Conservation (phyloP, 2,113 vertebrate species). For the Bufo bufo region DNA sequence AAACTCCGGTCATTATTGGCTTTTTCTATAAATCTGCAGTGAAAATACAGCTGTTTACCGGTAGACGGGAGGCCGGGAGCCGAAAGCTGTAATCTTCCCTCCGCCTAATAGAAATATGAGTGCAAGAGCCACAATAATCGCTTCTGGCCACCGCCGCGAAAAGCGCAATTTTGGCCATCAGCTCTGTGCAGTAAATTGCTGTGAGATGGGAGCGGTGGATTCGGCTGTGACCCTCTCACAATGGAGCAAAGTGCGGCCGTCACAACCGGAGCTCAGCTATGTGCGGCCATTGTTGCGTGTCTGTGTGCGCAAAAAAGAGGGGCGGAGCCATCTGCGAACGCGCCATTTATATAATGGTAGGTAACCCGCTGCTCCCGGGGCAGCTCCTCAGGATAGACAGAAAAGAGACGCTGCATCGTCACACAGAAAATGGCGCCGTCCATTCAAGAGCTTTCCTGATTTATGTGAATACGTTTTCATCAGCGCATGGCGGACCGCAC, state of each 20-base stretch:
- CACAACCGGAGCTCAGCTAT: neutral
- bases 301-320: conserved; percentile 1
- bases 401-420: too few species aligned
- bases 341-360: conserved; percentile 12
- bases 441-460: too few species aligned
- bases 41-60: conserved; percentile 61
- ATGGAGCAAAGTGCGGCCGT: neutral
- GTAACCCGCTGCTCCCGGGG: neutral
- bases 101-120: conserved; percentile 55
- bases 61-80: conserved; percentile 57
- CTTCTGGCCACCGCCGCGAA: neutral
- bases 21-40: conserved; percentile 42
- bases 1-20: neutral
- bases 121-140: conserved; percentile 33
- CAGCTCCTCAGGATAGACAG: neutral
- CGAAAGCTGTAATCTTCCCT: conserved; percentile 55
- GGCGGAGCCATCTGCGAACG: neutral
- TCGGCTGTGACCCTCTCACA: neutral
- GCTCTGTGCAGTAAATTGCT: conserved; percentile 22
- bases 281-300: neutral
- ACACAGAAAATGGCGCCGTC: neutral
- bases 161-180: neutral
- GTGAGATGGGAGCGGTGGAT: neutral
- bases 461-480: too few species aligned
- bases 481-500: too few species aligned